Conservation (phyloP, 2,797 vertebrate species). For the Malurus leucopterus region DNA sequence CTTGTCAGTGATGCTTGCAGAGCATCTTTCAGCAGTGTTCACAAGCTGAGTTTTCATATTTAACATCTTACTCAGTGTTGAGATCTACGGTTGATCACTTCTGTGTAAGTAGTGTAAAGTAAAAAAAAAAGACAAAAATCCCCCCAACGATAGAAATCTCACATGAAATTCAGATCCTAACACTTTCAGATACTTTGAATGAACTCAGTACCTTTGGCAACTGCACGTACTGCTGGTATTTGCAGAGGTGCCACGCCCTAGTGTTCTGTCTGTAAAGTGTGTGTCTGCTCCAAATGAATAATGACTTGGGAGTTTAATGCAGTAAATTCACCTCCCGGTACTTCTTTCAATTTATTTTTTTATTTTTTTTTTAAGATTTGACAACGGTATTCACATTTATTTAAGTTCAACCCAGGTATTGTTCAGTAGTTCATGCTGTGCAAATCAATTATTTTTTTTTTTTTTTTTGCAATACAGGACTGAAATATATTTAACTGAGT, state of each 20-base stretch:
- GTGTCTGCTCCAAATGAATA: background rate
- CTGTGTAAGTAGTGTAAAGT: background rate
- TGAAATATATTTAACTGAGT: background rate
- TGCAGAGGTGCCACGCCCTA: background rate
- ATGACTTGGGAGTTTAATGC: background rate
- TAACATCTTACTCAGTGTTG: background rate
- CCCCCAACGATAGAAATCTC: background rate
- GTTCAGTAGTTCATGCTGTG: background rate
- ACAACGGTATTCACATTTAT: background rate
- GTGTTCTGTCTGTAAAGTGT: background rate
- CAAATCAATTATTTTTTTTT: background rate
- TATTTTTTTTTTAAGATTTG: background rate
- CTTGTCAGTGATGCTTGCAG: background rate
- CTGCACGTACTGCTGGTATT: background rate
- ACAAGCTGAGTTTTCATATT: background rate
- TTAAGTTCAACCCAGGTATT: background rate
- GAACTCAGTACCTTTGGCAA: background rate
- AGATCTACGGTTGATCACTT: background rate
- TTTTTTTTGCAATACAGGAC: background rate
- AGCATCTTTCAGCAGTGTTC: background rate
- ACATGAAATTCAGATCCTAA: background rate
- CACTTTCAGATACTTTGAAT: background rate
- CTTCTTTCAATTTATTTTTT: background rate
- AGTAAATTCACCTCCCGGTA: background rate
- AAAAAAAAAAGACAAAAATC: background rate